Base-by-base conservation (phyloP, 2,888 invertebrate species). In the Tipula vernalis region DNA sequence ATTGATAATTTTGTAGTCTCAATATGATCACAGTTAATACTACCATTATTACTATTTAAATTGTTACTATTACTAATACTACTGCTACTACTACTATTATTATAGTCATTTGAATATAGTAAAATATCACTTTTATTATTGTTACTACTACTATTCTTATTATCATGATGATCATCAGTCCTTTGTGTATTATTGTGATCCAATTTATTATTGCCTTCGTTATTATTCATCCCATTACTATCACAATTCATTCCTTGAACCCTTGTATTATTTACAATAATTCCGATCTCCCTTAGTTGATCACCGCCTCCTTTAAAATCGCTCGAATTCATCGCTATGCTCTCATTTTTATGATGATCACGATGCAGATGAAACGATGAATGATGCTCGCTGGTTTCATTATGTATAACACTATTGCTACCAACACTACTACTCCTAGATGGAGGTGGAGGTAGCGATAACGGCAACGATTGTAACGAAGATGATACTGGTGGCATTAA, bases 71-170 rank as follows among this genome's bases (percentile, higher is more conserved):
- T 51, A 51, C 28, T 86, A 86, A 36, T 86, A n/a, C 47, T 28
- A 86, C 41, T 41, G 41, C 41, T 41, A 41, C 44, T 44, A 44
- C 44, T 44, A 44, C 51, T 86, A 86, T 51, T 86, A 86, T 51
- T 86, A 57, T 57, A 57, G 51, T 51, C 51, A 86, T 86, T 86
- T 42, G 15, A 28, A 44, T 86, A 42, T 42, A 42, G 28, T 83
- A 83, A 83, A 83, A 83, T 83, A 83, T 83, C 83, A 83, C 83
- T 83, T 83, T 85, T 85, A 85, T 85, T 85, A 85, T 85, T 85
- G n/a, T 85, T 85, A 47, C 51, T 86, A 86, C 51, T 86, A 51
- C 12, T 47, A 36, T 51, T 28, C 47, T 86, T 51, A 86, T 86
- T 51, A 86, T 86, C 36, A n/a, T 44, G 36, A 86, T 47, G 28